Conservation (phyloP, 2,113 vertebrate genomes). For the Danio rerio region DNA sequence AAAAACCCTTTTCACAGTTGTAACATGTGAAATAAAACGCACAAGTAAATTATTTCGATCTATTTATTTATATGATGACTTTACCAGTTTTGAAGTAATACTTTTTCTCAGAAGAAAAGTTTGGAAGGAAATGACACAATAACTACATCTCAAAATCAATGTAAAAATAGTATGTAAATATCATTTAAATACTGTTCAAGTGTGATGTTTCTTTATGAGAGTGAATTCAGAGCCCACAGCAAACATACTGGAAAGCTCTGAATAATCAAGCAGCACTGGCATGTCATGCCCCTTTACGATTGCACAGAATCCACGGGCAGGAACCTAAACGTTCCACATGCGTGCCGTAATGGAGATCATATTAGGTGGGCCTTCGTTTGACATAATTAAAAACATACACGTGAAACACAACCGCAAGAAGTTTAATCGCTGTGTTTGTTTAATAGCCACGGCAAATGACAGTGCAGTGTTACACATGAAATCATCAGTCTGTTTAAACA, state of each 20-base stretch:
- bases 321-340: constrained; percentile 1
- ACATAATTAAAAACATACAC: constrained; percentile 26
- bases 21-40: too few relatives aligned
- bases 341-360: constrained; percentile 3
- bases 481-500: constrained; percentile 31
- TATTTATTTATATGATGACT: too few relatives aligned
- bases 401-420: constrained; percentile 22
- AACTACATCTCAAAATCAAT: too few relatives aligned
- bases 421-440: constrained; percentile 29
- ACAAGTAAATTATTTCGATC: too few relatives aligned
- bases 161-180: too few relatives aligned
- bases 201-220: not conserved
- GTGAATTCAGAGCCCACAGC: not conserved
- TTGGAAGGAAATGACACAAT: too few relatives aligned
- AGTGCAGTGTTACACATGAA: constrained; percentile 20
- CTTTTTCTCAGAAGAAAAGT: too few relatives aligned
- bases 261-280: not conserved
- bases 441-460: constrained; percentile 20
- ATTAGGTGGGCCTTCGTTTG: constrained; percentile 27
- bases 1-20: too few relatives aligned
- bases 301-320: not conserved
- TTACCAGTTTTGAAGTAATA: too few relatives aligned
- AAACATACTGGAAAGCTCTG: constrained; percentile 8
- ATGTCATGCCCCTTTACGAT: not conserved
- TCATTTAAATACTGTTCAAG: not conserved